Conservation (phyloP, 1,140 invertebrate genomes). For the Rhagoletis pomonella region DNA sequence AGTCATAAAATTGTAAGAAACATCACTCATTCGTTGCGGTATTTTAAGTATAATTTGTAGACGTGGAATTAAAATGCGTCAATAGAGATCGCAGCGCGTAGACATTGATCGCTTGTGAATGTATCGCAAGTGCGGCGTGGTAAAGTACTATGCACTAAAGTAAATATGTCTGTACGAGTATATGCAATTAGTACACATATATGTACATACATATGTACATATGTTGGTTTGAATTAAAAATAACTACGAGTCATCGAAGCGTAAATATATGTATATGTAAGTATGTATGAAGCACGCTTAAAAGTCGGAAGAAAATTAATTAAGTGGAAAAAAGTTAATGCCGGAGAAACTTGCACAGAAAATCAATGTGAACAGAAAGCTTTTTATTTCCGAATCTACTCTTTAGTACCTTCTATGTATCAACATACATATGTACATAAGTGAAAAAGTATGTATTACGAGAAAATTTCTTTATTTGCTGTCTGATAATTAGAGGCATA, state of each 20-base stretch:
- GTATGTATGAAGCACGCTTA: background rate
- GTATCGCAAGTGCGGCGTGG: background rate
- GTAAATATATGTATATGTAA: background rate
- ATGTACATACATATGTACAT: background rate
- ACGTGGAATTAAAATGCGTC: constrained; percentile 31
- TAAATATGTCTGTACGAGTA: background rate
- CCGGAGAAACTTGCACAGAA: background rate
- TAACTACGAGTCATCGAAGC: background rate
- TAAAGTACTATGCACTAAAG: background rate
- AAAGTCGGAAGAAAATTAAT: constrained; percentile 47
- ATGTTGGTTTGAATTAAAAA: background rate
- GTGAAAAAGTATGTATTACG: too few species aligned
- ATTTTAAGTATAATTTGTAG: constrained; percentile 36
- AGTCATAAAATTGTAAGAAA: constrained; percentile 40
- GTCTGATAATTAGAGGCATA: too few species aligned
- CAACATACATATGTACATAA: too few species aligned
- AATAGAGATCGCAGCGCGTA: background rate
- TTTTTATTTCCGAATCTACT: constrained; percentile 10
- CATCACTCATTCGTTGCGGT: constrained; percentile 39
- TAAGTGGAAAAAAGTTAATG: constrained; percentile 21
- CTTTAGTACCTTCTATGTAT: background rate
- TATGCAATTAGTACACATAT: background rate
- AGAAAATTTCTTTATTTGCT: too few species aligned
- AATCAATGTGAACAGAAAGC: background rate
- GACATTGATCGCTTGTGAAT: background rate